Base-by-base conservation (phyloP, 2,888 invertebrate genomes). In the Opisthograptis luteolata region DNA sequence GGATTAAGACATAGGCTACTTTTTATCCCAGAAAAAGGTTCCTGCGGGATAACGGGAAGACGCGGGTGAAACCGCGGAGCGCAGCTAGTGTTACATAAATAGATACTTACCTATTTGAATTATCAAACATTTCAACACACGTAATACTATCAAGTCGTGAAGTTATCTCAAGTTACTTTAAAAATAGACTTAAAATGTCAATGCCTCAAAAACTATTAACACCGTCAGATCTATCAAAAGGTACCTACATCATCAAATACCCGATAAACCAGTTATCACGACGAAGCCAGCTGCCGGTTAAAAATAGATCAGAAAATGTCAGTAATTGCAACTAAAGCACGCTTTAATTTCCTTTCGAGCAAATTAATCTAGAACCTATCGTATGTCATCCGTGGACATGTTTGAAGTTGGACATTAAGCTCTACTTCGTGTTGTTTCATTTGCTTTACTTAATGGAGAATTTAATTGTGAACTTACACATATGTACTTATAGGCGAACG, bases 221-320 rank as follows among this genome's bases (percentile, higher is more conserved):
- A 41, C 27, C 2, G 48, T 22, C 46, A 60, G 58, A 56, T 65
- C 31, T 10, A 41, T 55, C 53, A 48, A 58, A 55, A 46, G 20
- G 35, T 49, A 61, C n/a, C n/a, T n/a, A n/a, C 60, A 68, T 65
- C 60, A 54, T 49, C 42, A 45, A 58, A 68, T 68, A 72, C 79
- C 63, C 62, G 79, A 62, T 58, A 56, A 76, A 81, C 84, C 51
- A 70, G 84, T 84, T 78, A 75, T 74, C 70, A 71, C 66, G 48
- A 71, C 66, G 45, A 44, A 28, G 46, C 37, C 32, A 48, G 48
- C 47, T 60, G 60, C 42, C 47, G 28, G 31, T 45, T 45, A 49
- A 50, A 60, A 51, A 54, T 58, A 58, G 55, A 49, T 41, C 37
- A 47, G 50, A 53, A 48, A 45, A 45, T 84, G 87, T 63, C 51